These are phyloP conservation scores for Maniola jurtina DNA, from an alignment of 1,140 invertebrate genomes.

Conservation along the genomic window DNA sequence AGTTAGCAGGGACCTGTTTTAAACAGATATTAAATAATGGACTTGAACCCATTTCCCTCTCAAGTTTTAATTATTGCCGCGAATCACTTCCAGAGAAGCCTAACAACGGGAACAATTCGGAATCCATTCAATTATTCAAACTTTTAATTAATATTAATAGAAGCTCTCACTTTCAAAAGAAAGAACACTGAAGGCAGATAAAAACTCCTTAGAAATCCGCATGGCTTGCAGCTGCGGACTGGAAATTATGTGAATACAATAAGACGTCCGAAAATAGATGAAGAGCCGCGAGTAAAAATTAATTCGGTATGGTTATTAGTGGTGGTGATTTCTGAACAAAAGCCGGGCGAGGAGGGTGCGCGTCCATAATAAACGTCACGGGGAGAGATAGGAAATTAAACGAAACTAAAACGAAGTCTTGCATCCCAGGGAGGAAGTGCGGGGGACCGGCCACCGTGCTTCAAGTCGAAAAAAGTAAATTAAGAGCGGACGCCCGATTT, in stretches of 20 bases:
- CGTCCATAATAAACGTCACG: slow-evolving; percentile 64
- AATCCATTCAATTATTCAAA: slow-evolving; percentile 77
- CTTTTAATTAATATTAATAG: slow-evolving; percentile 79
- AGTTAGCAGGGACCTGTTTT: slow-evolving; percentile 45
- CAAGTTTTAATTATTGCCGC: slow-evolving; percentile 71
- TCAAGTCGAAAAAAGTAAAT: slow-evolving; percentile 66
- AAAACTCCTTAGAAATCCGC: slow-evolving; percentile 75
- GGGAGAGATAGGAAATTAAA: slow-evolving; percentile 73
- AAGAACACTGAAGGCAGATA: slow-evolving; percentile 72
- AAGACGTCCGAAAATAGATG: slow-evolving; percentile 71
- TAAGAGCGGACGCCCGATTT: slow-evolving; percentile 57
- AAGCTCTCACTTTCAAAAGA: slow-evolving; percentile 73
- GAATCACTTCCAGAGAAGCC: slow-evolving; percentile 60
- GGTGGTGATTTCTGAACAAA: slow-evolving; percentile 50
- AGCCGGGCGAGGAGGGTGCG: slow-evolving; percentile 52
- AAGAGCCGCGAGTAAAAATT: slow-evolving; percentile 62
- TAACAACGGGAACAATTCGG: slow-evolving; percentile 71
- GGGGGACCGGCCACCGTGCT: slow-evolving; percentile 38
- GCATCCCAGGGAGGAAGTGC: slow-evolving; percentile 56
- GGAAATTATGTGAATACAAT: slow-evolving; percentile 76
- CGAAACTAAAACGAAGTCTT: slow-evolving; percentile 71
- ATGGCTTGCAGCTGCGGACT: slow-evolving; percentile 69
- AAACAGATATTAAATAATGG: slow-evolving; percentile 58
- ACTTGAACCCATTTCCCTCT: slow-evolving; percentile 48
- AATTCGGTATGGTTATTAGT: slow-evolving; percentile 70